phyloP scores from a whole-genome alignment of 2,113 vertebrate species.

The Serilophus lunatus region DNA sequence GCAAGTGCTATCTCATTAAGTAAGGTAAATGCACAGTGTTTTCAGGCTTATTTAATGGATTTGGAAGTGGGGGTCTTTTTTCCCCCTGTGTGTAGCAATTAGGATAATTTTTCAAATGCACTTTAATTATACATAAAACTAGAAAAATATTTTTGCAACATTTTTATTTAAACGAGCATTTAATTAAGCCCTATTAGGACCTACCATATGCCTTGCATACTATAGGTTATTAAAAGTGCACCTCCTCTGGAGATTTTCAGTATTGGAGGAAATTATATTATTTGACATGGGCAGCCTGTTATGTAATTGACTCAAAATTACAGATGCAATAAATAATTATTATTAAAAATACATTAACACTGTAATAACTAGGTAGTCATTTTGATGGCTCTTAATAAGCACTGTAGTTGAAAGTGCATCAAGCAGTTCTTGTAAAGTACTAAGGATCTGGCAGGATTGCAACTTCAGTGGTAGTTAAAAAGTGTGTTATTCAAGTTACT shows the following conservation, averaged over 20 bases:
- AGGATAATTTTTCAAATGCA: conserved; percentile 14
- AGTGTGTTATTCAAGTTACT: not conserved
- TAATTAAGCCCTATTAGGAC: conserved; percentile 50
- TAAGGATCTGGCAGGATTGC: not conserved
- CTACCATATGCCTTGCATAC: conserved; percentile 32
- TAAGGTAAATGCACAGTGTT: not conserved
- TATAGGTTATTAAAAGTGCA: not conserved
- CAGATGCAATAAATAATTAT: conserved; percentile 36
- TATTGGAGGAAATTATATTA: not conserved
- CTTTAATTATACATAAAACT: conserved; percentile 47
- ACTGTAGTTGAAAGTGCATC: not conserved
- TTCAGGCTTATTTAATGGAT: not conserved
- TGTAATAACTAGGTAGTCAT: conserved; percentile 11
- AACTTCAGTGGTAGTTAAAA: not conserved
- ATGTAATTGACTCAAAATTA: conserved; percentile 51
- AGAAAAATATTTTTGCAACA: conserved; percentile 54
- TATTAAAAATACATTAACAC: conserved; percentile 48
- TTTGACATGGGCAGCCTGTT: not conserved
- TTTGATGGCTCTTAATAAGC: conserved; percentile 31
- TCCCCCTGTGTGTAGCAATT: not conserved
- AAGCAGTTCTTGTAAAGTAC: not conserved
- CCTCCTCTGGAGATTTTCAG: not conserved
- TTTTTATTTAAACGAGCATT: conserved; percentile 53
- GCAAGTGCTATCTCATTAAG: not conserved
- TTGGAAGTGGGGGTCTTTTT: not conserved